These are phyloP conservation scores for Antitype chi DNA, from an alignment of 2,888 invertebrate genomes.

Conservation along the genomic window DNA sequence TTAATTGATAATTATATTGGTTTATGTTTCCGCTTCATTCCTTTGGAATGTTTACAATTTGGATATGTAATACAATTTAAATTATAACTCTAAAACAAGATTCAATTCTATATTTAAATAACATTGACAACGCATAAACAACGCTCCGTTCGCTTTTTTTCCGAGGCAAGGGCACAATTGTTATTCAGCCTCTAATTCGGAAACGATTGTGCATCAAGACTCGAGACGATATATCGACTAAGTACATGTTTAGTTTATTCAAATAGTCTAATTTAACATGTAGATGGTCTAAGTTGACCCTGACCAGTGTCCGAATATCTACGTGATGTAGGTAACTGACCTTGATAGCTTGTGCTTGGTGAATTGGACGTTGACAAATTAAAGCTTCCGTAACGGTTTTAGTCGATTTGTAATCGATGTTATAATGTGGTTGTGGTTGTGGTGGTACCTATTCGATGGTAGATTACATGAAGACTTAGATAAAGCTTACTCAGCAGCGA, in stretches of 20 bases:
- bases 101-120: conserved; percentile 28
- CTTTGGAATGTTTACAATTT: not conserved
- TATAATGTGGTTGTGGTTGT: not conserved
- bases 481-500: not conserved
- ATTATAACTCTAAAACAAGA: not conserved
- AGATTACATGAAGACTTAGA: not conserved
- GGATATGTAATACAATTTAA: conserved; percentile 6
- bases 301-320: conserved; percentile 62
- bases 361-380: conserved; percentile 66
- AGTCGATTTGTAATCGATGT: conserved; percentile 32
- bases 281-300: conserved; percentile 66
- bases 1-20: too few species aligned
- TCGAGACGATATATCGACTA: conserved; percentile 59
- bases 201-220: conserved; percentile 52
- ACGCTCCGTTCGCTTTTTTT: conserved; percentile 46
- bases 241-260: conserved; percentile 63
- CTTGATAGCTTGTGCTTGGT: conserved; percentile 62
- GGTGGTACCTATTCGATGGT: not conserved
- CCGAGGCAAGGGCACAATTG: conserved; percentile 57
- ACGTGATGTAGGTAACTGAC: conserved; percentile 74
- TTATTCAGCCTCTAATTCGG: conserved; percentile 64
- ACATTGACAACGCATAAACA: conserved; percentile 38
- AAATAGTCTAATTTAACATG: conserved; percentile 59
- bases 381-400: conserved; percentile 24
- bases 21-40: conserved; percentile 17